phyloP scores from a whole-genome alignment of 2,888 invertebrate species.

The Papilio elwesi region DNA sequence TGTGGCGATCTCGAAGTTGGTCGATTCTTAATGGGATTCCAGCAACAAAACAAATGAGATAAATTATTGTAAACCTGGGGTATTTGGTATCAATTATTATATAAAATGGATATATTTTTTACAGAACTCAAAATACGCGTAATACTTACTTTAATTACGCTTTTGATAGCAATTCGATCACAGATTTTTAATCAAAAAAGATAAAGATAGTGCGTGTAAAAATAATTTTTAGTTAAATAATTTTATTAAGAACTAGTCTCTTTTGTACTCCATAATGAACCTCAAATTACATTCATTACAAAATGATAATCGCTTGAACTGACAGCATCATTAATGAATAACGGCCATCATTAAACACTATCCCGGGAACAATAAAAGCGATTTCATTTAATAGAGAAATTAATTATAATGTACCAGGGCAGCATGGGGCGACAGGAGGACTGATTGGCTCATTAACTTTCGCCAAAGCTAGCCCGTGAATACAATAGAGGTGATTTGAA shows the following conservation, averaged over 20 bases:
- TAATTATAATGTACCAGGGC: constrained; percentile 54
- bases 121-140: too few relatives aligned
- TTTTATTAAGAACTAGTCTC: neutral
- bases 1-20: neutral
- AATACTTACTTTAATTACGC: too few relatives aligned
- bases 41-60: neutral
- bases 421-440: constrained; percentile 50
- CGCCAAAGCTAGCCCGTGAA: constrained; percentile 40
- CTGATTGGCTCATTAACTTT: constrained; percentile 57
- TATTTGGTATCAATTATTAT: neutral
- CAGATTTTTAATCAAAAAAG: too few relatives aligned
- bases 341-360: constrained; percentile 25
- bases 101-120: neutral
- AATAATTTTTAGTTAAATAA: too few relatives aligned
- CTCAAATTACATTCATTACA: constrained; percentile 16
- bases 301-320: constrained; percentile 20
- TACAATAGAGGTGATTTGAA: constrained; percentile 50
- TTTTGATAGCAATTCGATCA: too few relatives aligned
- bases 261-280: constrained; percentile 29
- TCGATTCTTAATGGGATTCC: neutral
- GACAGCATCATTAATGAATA: constrained; percentile 31
- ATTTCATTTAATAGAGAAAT: constrained; percentile 46
- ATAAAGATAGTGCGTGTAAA: too few relatives aligned
- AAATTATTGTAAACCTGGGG: neutral
- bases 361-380: constrained; percentile 30